Evolutionary conservation across 2,113 vertebrate species (phyloP), one percentile per base, ranked within the genome.

Genomic region (Sardina pilchardus): DNA sequence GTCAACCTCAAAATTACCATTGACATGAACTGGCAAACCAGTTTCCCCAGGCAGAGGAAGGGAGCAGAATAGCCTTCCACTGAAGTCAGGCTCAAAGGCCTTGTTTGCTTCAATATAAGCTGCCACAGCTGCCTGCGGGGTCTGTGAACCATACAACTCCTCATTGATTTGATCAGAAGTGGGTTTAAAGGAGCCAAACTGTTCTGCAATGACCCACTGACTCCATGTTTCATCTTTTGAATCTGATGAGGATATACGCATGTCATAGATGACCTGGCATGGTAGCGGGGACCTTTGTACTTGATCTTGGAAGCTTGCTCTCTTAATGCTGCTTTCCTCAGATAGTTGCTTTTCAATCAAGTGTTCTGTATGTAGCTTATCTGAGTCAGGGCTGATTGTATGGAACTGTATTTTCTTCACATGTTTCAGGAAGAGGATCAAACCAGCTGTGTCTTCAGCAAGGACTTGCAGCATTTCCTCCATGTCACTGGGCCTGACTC

Each of bases 1-100:
- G 88, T 96, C 94, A 26, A 96, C 93, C 48, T 95, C 94, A 93
- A 97, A 97, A 92, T 95, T 96, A 84, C 93, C 96, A 71, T 95
- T 96, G 82, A 97, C 86, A 83, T 97, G 96, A 14, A 97, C 94
- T 71, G 96, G 96, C 19, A 97, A 91, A 75, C 94, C 95, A 4
- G 96, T 96, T 84, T 24, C 0, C 7, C 92, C 87, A 0, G 94
- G 96, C 88, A 97, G 88, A 24, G 96, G 96, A 50, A 97, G 92
- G 21, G 94, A 95, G 89, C 95, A 97, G 91, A 97, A 97, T 17
- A 91, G 93, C 89, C 83, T 92, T 44, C 95, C 95, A 0, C 17
- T 10, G 50, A 89, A 91, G 43, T 39, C 4, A 1, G 0, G 0
- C 0, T 2, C 0, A 0, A 78, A 7, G n/a, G 50, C 1, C 21